Percentiles rank a stretch among this genome's conserved stretches.
phyloP scores from a whole-genome alignment of 2,113 vertebrate species.

The Rhineura floridana region DNA sequence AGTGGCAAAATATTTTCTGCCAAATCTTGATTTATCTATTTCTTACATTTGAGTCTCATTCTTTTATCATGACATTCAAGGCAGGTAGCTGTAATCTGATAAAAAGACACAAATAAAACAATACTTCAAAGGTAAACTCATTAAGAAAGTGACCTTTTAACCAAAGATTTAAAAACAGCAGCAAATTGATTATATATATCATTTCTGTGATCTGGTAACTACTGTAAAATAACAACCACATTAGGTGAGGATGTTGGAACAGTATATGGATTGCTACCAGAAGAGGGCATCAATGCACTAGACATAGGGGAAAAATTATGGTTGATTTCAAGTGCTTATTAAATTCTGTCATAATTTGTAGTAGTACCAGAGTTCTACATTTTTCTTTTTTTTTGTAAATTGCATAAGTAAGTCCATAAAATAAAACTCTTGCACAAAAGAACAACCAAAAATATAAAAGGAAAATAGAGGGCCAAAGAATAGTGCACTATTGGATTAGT shows the following conservation, averaged over 20 bases:
- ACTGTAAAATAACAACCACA: background rate
- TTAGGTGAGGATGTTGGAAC: background rate
- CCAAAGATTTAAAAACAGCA: background rate
- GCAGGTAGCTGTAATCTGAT: background rate
- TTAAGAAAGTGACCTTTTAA: background rate
- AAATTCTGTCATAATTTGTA: background rate
- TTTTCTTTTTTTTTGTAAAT: background rate
- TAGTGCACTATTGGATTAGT: background rate
- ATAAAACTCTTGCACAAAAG: background rate
- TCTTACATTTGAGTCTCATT: background rate
- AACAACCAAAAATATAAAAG: background rate
- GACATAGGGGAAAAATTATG: background rate
- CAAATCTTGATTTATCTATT: background rate
- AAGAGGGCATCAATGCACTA: conserved; percentile 6
- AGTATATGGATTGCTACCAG: background rate
- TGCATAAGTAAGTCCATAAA: background rate
- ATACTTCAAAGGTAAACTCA: background rate
- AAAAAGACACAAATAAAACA: background rate
- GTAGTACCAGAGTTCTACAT: background rate
- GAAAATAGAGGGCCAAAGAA: background rate
- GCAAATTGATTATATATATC: background rate
- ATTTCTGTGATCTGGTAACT: background rate
- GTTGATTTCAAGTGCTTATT: background rate
- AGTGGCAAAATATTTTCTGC: background rate
- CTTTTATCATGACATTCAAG: background rate